These are phyloP conservation scores for Parauchenoglanis ngamensis DNA, from an alignment of 2,797 vertebrate genomes.

Conservation along the genomic window DNA sequence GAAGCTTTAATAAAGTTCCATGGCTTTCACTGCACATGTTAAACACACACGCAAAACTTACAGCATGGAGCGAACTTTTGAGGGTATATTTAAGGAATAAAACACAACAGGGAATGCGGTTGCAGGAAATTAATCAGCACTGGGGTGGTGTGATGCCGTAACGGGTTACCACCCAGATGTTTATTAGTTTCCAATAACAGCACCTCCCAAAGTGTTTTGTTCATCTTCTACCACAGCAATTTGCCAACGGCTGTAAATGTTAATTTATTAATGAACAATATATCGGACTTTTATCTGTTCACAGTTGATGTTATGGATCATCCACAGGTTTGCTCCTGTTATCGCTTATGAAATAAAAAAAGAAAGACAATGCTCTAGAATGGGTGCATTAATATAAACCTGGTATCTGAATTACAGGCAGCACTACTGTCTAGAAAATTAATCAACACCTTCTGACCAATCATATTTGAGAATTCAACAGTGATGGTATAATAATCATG, in stretches of 20 bases:
- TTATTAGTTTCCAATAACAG: not conserved
- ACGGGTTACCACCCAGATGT: not conserved
- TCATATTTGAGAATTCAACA: not conserved
- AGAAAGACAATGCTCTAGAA: not conserved
- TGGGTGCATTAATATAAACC: not conserved
- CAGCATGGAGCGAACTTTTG: not conserved
- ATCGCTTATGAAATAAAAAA: not conserved
- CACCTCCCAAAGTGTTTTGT: not conserved
- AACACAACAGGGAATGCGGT: not conserved
- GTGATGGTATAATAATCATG: not conserved
- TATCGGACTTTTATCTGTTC: not conserved
- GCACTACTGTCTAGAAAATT: not conserved
- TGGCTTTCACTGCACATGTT: conserved; percentile 10
- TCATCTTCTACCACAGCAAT: not conserved
- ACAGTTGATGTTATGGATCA: not conserved
- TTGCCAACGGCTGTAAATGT: not conserved
- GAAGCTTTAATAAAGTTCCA: not conserved
- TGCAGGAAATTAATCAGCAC: not conserved
- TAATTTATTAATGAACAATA: not conserved
- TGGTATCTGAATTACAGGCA: not conserved
- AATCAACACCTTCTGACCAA: not conserved
- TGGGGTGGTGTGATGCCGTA: not conserved
- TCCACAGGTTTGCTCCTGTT: not conserved
- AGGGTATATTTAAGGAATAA: not conserved
- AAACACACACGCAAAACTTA: not conserved